Conservation (phyloP, 2,797 vertebrate genomes). For the Oophaga sylvatica region DNA sequence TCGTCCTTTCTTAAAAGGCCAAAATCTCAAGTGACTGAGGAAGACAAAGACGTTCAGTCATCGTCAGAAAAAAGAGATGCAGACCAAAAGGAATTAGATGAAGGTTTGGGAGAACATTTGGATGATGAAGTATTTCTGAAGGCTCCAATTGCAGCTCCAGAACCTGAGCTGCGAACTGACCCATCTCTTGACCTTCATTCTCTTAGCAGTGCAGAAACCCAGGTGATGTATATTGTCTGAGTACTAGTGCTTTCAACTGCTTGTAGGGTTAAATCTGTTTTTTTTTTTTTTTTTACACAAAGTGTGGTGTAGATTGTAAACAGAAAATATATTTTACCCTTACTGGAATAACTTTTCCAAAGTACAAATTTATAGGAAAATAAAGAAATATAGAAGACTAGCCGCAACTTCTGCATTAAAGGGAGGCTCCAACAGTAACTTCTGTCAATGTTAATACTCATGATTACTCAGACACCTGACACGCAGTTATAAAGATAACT, state of each 20-base stretch:
- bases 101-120: slow-evolving; percentile 71
- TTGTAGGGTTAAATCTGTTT: not conserved
- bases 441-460: no score
- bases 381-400: not conserved
- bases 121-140: slow-evolving; percentile 83
- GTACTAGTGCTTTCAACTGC: not conserved
- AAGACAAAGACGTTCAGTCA: slow-evolving; percentile 76
- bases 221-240: slow-evolving; percentile 75
- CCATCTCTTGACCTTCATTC: slow-evolving; percentile 89
- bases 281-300: not conserved
- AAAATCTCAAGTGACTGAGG: slow-evolving; percentile 87
- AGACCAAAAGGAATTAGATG: slow-evolving; percentile 72
- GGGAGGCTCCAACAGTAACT: no score
- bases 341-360: not conserved
- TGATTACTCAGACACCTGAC: no score
- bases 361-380: not conserved
- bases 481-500: no score
- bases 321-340: not conserved
- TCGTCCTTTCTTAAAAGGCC: slow-evolving; percentile 91
- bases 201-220: slow-evolving; percentile 89
- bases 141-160: slow-evolving; percentile 94
- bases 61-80: slow-evolving; percentile 72
- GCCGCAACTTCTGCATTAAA: no score
- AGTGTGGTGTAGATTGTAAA: not conserved
- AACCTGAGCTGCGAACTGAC: slow-evolving; percentile 92